phyloP scores from a whole-genome alignment of 2,797 vertebrate species.

The Myoxocephalus aenaeus region DNA sequence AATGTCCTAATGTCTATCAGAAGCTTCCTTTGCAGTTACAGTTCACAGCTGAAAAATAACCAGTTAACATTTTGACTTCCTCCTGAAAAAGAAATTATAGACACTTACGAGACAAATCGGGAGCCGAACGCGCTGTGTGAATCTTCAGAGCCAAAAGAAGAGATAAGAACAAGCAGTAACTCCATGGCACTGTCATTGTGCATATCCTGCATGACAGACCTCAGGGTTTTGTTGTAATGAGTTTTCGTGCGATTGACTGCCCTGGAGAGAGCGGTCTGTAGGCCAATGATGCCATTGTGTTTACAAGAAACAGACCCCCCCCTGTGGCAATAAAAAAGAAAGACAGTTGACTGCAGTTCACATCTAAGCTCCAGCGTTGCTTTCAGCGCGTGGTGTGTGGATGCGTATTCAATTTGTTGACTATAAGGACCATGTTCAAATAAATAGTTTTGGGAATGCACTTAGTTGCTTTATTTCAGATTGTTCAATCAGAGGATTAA shows the following conservation, averaged over 20 bases:
- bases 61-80: constrained; percentile 32
- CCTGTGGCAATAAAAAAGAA: constrained; percentile 41
- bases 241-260: constrained; percentile 54
- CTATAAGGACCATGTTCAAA: background rate
- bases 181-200: constrained; percentile 72
- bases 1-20: constrained; percentile 29
- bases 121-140: constrained; percentile 47
- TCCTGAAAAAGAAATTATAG: background rate
- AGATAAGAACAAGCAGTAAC: constrained; percentile 54
- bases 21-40: constrained; percentile 30
- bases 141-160: constrained; percentile 64
- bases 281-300: constrained; percentile 83
- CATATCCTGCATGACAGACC: constrained; percentile 52
- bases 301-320: constrained; percentile 62
- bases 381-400: background rate
- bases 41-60: constrained; percentile 17
- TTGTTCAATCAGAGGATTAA: background rate
- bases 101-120: constrained; percentile 84
- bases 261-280: constrained; percentile 46
- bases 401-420: background rate
- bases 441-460: background rate
- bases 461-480: background rate
- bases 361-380: background rate
- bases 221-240: constrained; percentile 42
- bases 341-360: constrained; percentile 31